Percentiles rank a stretch among this genome's conserved stretches.
These are phyloP conservation scores for Rhinolophus ferrumequinum DNA, from an alignment of 2,113 vertebrate species.

Conservation along the genomic window DNA sequence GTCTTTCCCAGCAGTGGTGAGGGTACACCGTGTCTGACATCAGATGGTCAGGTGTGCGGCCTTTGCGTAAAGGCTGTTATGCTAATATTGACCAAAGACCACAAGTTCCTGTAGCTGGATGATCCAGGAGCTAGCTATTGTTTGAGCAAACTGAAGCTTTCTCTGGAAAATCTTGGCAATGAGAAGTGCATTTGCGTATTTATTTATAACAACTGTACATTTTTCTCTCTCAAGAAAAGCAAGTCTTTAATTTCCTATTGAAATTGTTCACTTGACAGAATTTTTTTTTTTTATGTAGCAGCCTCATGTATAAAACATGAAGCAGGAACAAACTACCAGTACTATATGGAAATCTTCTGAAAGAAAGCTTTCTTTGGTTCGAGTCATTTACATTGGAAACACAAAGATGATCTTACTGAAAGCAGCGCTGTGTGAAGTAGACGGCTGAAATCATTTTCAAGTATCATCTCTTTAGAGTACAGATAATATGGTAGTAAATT, in stretches of 20 bases:
- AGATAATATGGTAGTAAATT: constrained; percentile 37
- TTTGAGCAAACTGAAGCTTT: constrained; percentile 73
- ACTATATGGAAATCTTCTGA: constrained; percentile 70
- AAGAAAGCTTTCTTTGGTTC: constrained; percentile 56
- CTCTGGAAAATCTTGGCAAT: constrained; percentile 77
- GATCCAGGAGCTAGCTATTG: constrained; percentile 67
- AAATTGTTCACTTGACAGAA: constrained; percentile 73
- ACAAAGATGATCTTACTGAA: constrained; percentile 54
- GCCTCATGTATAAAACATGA: constrained; percentile 75
- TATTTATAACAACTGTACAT: constrained; percentile 76
- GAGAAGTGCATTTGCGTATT: constrained; percentile 72
- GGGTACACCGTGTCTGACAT: constrained; percentile 19
- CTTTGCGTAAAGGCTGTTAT: constrained; percentile 61
- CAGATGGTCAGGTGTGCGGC: constrained; percentile 57
- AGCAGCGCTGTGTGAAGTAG: background rate
- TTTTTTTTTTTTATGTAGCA: constrained; percentile 48
- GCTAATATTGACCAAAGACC: constrained; percentile 73
- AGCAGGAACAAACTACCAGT: constrained; percentile 37
- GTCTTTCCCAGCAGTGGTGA: constrained; percentile 64
- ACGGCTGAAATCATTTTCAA: constrained; percentile 60
- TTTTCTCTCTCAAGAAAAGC: constrained; percentile 72
- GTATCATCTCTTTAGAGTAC: constrained; percentile 36
- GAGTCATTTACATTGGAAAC: constrained; percentile 61
- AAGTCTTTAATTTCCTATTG: constrained; percentile 80
- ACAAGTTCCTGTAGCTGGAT: constrained; percentile 69